Evolutionary conservation across 2,888 invertebrate species (phyloP).

Genomic region (Dioctria rufipes): DNA sequence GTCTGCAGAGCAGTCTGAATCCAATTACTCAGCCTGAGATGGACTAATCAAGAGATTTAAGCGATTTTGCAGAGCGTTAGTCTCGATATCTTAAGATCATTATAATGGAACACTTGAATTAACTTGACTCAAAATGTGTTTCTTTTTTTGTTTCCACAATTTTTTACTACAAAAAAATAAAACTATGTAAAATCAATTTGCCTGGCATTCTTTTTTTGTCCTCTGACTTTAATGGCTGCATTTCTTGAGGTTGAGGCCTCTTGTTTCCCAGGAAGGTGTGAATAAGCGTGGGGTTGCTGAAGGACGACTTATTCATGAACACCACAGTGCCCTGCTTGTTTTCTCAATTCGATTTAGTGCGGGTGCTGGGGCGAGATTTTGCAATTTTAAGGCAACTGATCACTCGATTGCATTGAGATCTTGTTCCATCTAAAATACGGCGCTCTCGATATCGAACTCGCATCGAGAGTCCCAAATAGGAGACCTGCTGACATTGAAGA

Average conservation of each 20-base stretch:
- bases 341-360: not conserved
- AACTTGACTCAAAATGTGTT: constrained; percentile 43
- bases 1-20: not conserved
- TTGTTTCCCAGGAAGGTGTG: not conserved
- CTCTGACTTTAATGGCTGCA: not conserved
- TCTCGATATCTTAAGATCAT: constrained; percentile 34
- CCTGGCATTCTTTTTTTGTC: not conserved
- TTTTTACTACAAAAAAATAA: constrained; percentile 44
- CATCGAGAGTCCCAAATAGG: too few species aligned
- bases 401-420: too few species aligned
- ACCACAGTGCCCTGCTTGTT: not conserved
- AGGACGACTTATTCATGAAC: too few species aligned
- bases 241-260: not conserved
- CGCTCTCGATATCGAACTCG: too few species aligned
- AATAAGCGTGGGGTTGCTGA: too few species aligned
- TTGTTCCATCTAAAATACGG: too few species aligned
- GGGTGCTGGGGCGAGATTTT: too few species aligned
- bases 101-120: constrained; percentile 24
- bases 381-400: too few species aligned
- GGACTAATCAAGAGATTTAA: not conserved
- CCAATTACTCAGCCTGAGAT: not conserved
- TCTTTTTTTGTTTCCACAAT: constrained; percentile 37
- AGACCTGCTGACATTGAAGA: too few species aligned
- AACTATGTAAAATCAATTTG: constrained; percentile 7
- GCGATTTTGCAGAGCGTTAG: constrained; percentile 26